phyloP scores from a whole-genome alignment of 2,888 invertebrate genomes.

The Hypena proboscidalis region DNA sequence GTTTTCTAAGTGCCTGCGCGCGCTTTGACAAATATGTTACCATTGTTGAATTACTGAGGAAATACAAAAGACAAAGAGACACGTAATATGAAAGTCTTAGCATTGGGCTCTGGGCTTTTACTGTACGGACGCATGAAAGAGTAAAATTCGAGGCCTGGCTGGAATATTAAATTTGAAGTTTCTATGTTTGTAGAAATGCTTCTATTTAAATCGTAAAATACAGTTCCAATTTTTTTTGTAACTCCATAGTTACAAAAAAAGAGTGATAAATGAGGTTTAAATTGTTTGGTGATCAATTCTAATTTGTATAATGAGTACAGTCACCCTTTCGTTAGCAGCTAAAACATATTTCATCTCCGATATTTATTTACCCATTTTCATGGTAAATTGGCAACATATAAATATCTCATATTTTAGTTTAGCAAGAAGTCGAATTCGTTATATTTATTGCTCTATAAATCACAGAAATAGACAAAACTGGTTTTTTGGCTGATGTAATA shows the following conservation, averaged over 20 bases:
- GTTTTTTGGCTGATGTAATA: conserved; percentile 28
- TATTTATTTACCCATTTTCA: conserved; percentile 26
- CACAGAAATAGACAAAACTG: conserved; percentile 28
- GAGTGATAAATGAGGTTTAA: background rate
- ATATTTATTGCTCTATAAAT: conserved; percentile 42
- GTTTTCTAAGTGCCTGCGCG: conserved; percentile 67
- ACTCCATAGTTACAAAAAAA: too few relatives aligned
- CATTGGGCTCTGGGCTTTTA: conserved; percentile 48
- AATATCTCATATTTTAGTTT: conserved; percentile 28
- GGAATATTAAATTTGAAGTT: conserved; percentile 37
- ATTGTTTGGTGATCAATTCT: background rate
- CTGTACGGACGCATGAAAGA: conserved; percentile 33
- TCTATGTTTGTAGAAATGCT: background rate
- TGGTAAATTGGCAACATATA: conserved; percentile 14
- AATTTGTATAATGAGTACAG: conserved; percentile 15
- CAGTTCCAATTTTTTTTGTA: too few relatives aligned
- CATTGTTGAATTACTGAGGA: conserved; percentile 69
- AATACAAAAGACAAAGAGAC: conserved; percentile 63
- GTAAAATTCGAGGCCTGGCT: conserved; percentile 33
- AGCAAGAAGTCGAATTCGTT: conserved; percentile 28
- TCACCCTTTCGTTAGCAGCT: conserved; percentile 25
- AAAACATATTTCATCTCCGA: conserved; percentile 15
- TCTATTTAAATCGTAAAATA: too few relatives aligned
- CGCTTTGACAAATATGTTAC: conserved; percentile 71
- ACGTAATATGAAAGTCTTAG: conserved; percentile 60